phyloP scores from a whole-genome alignment of 2,888 invertebrate species.

The Amiota minor region DNA sequence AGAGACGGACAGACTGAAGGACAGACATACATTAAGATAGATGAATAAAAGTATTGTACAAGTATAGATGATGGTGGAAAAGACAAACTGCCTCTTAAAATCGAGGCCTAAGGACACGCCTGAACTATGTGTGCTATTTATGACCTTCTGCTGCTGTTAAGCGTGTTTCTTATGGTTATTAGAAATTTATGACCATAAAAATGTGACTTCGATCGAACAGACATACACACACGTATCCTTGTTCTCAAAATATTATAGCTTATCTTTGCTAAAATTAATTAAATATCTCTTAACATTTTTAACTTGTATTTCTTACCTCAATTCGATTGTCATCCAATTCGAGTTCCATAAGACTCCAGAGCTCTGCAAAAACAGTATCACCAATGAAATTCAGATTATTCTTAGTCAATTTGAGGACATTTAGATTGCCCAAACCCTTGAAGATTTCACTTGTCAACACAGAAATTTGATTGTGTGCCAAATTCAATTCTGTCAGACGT shows the following conservation, averaged over 20 bases:
- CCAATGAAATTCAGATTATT: conserved; percentile 86
- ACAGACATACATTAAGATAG: neutral
- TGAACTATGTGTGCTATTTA: conserved; percentile 51
- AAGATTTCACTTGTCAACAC: conserved; percentile 85
- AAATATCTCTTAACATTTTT: conserved; percentile 29
- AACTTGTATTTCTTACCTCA: conserved; percentile 72
- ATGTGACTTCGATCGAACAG: conserved; percentile 38
- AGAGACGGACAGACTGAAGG: neutral
- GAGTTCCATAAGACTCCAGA: conserved; percentile 82
- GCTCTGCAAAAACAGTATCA: conserved; percentile 85
- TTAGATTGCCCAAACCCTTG: conserved; percentile 82
- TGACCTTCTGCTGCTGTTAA: conserved; percentile 38
- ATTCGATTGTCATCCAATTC: conserved; percentile 81
- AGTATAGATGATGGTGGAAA: too few species aligned
- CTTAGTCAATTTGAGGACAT: conserved; percentile 82
- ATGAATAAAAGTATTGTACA: neutral
- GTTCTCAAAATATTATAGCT: conserved; percentile 39
- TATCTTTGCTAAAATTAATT: conserved; percentile 44
- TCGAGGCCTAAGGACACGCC: conserved; percentile 22
- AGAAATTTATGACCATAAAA: conserved; percentile 61
- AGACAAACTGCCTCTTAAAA: too few species aligned
- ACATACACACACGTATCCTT: neutral
- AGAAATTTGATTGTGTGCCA: conserved; percentile 84
- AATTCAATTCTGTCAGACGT: conserved; percentile 84
- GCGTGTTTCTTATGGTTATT: conserved; percentile 54